phyloP scores from a whole-genome alignment of 2,888 invertebrate genomes.

The Microctonus aethiopoides region DNA sequence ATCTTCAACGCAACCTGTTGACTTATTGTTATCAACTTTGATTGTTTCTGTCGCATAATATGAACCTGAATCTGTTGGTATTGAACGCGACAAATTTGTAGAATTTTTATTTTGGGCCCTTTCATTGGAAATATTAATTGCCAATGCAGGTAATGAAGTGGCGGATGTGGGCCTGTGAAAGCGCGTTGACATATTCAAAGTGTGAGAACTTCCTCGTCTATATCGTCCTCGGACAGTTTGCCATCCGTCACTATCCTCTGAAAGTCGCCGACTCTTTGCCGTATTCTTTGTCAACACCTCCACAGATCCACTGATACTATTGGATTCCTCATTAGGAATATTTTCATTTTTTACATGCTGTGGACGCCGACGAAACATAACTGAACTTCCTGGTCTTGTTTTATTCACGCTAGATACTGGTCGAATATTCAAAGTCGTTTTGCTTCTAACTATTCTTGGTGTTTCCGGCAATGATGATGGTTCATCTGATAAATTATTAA shows the following conservation, averaged over 20 bases:
- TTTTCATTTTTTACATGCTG: constrained; percentile 39
- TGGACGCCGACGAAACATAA: constrained; percentile 52
- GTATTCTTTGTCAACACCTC: constrained; percentile 55
- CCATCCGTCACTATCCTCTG: constrained; percentile 79
- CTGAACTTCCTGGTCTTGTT: constrained; percentile 55
- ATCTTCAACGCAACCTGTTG: background rate
- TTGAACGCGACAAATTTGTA: constrained; percentile 50
- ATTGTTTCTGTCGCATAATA: constrained; percentile 42
- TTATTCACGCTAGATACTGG: constrained; percentile 46
- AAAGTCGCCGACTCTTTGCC: constrained; percentile 61
- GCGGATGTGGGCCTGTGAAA: constrained; percentile 87
- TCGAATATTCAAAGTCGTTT: constrained; percentile 59
- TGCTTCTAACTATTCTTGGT: constrained; percentile 58
- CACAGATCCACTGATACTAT: constrained; percentile 57
- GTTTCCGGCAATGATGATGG: constrained; percentile 41
- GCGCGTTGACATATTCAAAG: constrained; percentile 73
- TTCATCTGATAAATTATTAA: constrained; percentile 37
- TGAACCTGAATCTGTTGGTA: constrained; percentile 33
- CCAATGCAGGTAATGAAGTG: constrained; percentile 82
- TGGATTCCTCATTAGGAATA: constrained; percentile 44
- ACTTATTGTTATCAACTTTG: constrained; percentile 52
- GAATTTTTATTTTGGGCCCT: constrained; percentile 55
- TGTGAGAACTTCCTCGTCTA: constrained; percentile 75
- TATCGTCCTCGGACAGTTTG: constrained; percentile 85
- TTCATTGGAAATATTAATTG: constrained; percentile 55